Base-by-base conservation (phyloP, 2,888 invertebrate genomes). In the Chymomyza fuscimana region DNA sequence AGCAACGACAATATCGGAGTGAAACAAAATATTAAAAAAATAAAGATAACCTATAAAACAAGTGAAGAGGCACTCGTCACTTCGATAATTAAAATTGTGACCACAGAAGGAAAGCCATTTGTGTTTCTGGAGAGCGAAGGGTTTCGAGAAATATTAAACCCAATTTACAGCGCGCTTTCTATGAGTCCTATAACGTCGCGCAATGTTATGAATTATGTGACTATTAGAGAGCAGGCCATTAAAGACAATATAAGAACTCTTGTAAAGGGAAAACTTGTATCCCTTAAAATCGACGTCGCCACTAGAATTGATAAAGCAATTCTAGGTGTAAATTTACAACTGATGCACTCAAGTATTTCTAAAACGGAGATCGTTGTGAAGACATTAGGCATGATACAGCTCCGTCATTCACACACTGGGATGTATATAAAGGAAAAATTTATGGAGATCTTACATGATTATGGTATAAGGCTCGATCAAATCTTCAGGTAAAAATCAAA, bases 51-150 rank as follows among this genome's bases (percentile, higher is more conserved):
- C 5, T 67, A 69, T 46, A 9, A 54, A 63, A 70, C 64, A 16
- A 73, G 60, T 9, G 68, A 70, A 70, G 52, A 72, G 46, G 16
- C 65, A 36, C 65, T 72, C 29, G 15, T 74, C 51, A 59, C 50
- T 59, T 72, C 67, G 4, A 25, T 72, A 5, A 25, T 70, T 5
- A 72, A 70, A 29, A 72, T 72, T 10, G 65, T 68, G 0, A 63
- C 65, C n/a, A 69, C 67, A 1, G 69, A 74, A 10, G 67, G 67
- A 29, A 74, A 67, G 16, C 65, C 69, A 69, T 72, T 72, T 56
- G 1, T 51, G n/a, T 69, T 67, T 46, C 25, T 72, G n/a, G 74
- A 72, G 22, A 74, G 69, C 19, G 64, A 71, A 52, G 69, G 69
- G 16, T 62, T 75, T n/a, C 54, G 15, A 15, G 66, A 67, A 54